These are phyloP conservation scores for Calonectris borealis DNA, from an alignment of 2,113 vertebrate species.

Conservation along the genomic window DNA sequence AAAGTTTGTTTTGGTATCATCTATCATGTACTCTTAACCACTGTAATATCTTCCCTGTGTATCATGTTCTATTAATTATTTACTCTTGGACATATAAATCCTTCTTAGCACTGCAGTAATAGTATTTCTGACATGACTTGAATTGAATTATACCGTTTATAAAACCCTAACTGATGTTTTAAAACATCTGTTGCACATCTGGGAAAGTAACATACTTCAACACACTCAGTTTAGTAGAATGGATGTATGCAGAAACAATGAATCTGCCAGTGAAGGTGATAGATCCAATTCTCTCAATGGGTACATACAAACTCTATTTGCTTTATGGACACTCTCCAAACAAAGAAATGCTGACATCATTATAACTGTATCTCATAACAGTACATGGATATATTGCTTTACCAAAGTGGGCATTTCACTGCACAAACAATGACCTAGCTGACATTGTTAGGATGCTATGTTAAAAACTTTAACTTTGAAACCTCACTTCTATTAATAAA, in stretches of 20 bases:
- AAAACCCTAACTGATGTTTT: slow-evolving; percentile 9
- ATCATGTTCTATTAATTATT: slow-evolving; percentile 56
- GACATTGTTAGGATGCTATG: not conserved
- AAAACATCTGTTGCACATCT: slow-evolving; percentile 21
- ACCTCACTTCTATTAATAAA: not conserved
- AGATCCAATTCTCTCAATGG: not conserved
- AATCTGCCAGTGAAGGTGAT: not conserved
- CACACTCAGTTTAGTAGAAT: not conserved
- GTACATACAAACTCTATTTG: not conserved
- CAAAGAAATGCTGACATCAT: not conserved
- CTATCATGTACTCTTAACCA: slow-evolving; percentile 9
- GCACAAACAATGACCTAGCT: not conserved
- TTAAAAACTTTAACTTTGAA: not conserved
- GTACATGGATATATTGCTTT: not conserved
- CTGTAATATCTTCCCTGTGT: not conserved
- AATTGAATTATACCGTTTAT: slow-evolving; percentile 12
- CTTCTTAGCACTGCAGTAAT: not conserved
- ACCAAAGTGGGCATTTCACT: not conserved
- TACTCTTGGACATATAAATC: slow-evolving; percentile 28
- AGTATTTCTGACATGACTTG: slow-evolving; percentile 44
- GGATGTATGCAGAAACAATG: not conserved
- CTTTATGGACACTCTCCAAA: not conserved
- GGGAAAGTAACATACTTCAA: not conserved
- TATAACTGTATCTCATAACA: not conserved
- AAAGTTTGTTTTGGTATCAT: not conserved